These are phyloP conservation scores for Myotis pilosus DNA, from an alignment of 2,797 vertebrate genomes.

Conservation along the genomic window DNA sequence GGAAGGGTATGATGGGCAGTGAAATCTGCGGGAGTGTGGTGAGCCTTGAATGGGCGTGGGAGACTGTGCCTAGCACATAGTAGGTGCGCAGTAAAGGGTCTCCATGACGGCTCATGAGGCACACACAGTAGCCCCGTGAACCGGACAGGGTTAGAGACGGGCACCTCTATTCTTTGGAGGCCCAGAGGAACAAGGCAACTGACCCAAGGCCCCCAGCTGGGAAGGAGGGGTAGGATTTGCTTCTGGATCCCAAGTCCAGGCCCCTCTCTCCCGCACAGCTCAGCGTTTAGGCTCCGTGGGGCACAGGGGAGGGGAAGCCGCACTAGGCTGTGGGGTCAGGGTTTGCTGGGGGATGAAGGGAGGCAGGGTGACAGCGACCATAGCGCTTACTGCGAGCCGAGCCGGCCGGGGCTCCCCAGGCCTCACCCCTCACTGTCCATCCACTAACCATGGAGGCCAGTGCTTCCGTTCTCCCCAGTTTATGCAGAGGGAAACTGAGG, in stretches of 20 bases:
- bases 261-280: neutral
- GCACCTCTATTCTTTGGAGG: neutral
- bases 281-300: neutral
- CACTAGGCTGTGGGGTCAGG: neutral
- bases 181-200: neutral
- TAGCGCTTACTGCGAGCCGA: accelerated
- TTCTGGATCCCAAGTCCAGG: no score
- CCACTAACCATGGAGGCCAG: accelerated
- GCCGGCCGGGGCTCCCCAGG: accelerated
- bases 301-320: neutral
- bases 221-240: neutral
- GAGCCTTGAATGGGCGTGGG: neutral
- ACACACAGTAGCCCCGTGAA: neutral
- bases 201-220: neutral
- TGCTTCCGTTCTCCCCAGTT: neutral
- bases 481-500: neutral
- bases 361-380: neutral
- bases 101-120: accelerated
- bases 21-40: neutral
- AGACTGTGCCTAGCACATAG: neutral
- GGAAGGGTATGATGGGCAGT: no score
- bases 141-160: neutral
- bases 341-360: no score
- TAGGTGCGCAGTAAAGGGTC: neutral
- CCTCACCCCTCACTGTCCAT: neutral